Evolutionary conservation across 2,888 invertebrate species (phyloP), one percentile per base, ranked within the genome.

Genomic region (Zhuqinia jingwanae): DNA sequence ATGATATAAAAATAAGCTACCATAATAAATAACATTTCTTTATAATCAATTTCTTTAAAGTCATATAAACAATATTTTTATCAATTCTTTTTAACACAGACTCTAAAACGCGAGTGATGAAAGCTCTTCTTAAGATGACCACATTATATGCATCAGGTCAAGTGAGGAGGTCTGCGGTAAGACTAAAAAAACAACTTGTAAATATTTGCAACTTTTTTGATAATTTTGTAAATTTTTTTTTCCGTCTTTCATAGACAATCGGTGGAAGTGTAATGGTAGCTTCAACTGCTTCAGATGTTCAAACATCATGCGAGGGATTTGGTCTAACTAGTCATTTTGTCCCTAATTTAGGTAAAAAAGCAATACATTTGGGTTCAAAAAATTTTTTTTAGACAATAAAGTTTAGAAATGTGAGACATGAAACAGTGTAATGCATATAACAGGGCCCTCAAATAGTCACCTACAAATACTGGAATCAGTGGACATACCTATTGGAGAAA

Each of bases 61-160:
- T n/a, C n/a, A n/a, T n/a, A n/a, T n/a, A 42, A 17, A 1, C 20
- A 36, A 42, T 42, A n/a, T 36, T 68, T 3, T 30, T 11, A n/a
- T 11, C 27, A 11, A 65, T 47, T 13, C 60, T 81, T 50, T 77
- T n/a, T 60, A 58, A 17, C 42, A 92, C 93, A 79, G 94, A 94
- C 90, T 92, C 92, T n/a, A 94, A 94, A 92, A 94, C 95, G 0
- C 94, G 95, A 91, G 93, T 95, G 79, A 95, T 95, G 90, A 93
- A 93, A 91, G 94, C 96, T 45, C 94, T 97, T 30, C 94, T 95
- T 10, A 95, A 96, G 78, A 98, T 98, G 96, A 93, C 98, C 47
- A 95, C 97, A 92, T 97, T 96, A 95, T 99, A 99, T 94, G 99
- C 98, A 73, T 98, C 98, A 6, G 96, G 95, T 91, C 99, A 99